Percentiles rank a stretch among this genome's conserved stretches.
These are phyloP conservation scores for Theretra japonica DNA, from an alignment of 2,888 invertebrate species.

Conservation along the genomic window DNA sequence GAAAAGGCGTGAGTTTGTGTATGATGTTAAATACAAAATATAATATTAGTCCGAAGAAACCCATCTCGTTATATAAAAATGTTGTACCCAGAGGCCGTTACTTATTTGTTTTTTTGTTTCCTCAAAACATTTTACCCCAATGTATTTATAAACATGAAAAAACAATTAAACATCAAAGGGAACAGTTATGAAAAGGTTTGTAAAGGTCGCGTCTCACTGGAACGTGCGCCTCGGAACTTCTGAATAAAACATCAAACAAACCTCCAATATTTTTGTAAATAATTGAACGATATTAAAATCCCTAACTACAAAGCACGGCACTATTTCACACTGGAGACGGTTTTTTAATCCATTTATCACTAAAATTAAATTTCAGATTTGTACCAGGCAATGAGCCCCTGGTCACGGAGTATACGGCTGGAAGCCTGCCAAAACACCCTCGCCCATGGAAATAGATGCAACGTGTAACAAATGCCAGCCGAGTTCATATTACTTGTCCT, in stretches of 20 bases:
- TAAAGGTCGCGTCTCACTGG: not conserved
- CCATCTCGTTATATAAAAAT: too few relatives aligned
- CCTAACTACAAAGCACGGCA: constrained; percentile 28
- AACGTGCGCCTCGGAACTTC: not conserved
- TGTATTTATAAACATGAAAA: not conserved
- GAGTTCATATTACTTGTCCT: constrained; percentile 3
- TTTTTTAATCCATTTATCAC: constrained; percentile 60
- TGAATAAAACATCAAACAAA: constrained; percentile 13
- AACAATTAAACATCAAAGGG: not conserved
- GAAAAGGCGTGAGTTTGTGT: too few relatives aligned
- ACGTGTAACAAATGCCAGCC: constrained; percentile 32
- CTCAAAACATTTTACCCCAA: not conserved
- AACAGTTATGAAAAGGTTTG: constrained; percentile 15
- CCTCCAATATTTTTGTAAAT: not conserved
- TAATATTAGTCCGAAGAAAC: too few relatives aligned
- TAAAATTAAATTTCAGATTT: constrained; percentile 55
- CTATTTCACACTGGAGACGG: constrained; percentile 35
- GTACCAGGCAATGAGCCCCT: constrained; percentile 44
- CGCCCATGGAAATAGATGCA: constrained; percentile 40
- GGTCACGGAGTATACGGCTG: constrained; percentile 47
- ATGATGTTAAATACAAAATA: too few relatives aligned
- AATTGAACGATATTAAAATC: constrained; percentile 7
- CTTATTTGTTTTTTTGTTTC: not conserved
- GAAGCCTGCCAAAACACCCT: constrained; percentile 45
- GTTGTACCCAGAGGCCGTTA: constrained; percentile 27